These are phyloP conservation scores for Calliopum simillimum DNA, from an alignment of 2,888 invertebrate species.

Conservation along the genomic window DNA sequence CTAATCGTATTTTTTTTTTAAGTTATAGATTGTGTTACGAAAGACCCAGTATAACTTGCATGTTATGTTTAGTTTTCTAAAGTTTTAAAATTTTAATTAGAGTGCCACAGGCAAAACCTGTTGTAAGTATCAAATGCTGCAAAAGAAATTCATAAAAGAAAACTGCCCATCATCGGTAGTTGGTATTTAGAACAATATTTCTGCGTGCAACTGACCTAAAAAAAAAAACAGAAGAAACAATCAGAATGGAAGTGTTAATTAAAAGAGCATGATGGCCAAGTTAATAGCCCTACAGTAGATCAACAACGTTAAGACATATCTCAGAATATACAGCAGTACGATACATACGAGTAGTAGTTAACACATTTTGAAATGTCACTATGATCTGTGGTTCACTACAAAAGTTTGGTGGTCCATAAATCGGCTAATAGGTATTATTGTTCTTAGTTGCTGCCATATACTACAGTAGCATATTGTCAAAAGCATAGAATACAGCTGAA, in stretches of 20 bases:
- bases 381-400: neutral
- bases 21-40: too few relatives aligned
- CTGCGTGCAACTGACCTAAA: conserved; percentile 10
- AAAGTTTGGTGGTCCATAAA: too few relatives aligned
- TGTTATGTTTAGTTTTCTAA: too few relatives aligned
- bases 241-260: conserved; percentile 26
- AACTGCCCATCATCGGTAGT: too few relatives aligned
- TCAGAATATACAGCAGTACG: neutral
- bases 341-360: too few relatives aligned
- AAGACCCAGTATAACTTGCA: too few relatives aligned
- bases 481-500: too few relatives aligned
- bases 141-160: too few relatives aligned
- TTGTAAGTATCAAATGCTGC: too few relatives aligned
- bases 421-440: neutral
- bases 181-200: neutral
- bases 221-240: neutral
- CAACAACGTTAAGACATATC: neutral
- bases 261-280: conserved; percentile 12
- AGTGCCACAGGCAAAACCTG: too few relatives aligned
- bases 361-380: neutral
- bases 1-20: too few relatives aligned
- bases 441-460: neutral
- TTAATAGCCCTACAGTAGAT: neutral
- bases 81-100: too few relatives aligned
- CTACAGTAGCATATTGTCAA: conserved; percentile 1